Conservation (phyloP, 1,140 invertebrate genomes). For the Stegodyphus mimosarum region DNA sequence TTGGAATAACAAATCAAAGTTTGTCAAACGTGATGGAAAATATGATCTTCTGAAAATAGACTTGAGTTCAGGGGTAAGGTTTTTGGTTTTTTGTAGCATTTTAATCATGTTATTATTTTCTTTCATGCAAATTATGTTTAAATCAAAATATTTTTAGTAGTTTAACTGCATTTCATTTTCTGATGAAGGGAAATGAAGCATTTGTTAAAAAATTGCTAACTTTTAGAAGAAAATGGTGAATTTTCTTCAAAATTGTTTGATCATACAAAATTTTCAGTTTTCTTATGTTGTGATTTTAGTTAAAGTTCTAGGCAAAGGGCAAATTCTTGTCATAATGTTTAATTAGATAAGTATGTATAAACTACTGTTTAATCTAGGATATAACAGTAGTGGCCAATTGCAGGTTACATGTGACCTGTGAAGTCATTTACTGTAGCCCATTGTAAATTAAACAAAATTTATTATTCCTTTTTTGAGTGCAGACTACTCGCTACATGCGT, state of each 20-base stretch:
- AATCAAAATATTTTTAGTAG: background rate
- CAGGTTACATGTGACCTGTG: no score
- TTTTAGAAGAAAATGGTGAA: no score
- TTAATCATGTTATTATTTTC: background rate
- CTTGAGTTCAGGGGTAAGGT: conserved; percentile 58
- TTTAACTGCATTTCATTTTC: background rate
- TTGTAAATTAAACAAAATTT: no score
- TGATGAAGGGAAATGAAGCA: background rate
- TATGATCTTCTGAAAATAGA: conserved; percentile 68
- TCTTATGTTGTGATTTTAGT: no score
- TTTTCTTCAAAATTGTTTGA: background rate
- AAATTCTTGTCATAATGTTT: no score
- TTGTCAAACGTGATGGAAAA: conserved; percentile 72
- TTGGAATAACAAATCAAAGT: conserved; percentile 69
- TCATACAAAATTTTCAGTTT: background rate
- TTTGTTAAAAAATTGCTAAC: background rate
- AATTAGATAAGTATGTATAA: no score
- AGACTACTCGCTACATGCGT: no score
- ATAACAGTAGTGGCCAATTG: no score
- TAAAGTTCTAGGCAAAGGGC: no score
- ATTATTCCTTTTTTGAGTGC: no score
- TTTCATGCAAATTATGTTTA: background rate
- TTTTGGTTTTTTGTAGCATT: background rate
- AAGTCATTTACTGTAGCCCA: no score
- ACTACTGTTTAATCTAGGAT: no score